Evolutionary conservation across 2,888 invertebrate species (phyloP).

Genomic region (Allophyes oxyacanthae): DNA sequence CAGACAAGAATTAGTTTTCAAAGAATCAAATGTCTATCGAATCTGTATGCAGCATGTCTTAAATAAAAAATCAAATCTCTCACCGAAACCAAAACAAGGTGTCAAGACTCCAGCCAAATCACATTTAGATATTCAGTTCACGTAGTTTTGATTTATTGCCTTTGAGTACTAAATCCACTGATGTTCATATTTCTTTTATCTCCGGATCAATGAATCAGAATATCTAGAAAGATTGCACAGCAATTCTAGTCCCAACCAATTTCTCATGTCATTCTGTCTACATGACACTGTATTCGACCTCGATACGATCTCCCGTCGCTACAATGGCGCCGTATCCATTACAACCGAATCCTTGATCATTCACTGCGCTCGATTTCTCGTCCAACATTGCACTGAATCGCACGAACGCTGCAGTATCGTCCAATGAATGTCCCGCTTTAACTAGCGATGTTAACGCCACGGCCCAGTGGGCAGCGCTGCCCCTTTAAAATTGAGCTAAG

Average conservation of each 20-base stretch:
- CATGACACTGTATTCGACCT: conserved; percentile 39
- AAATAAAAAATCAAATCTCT: no score
- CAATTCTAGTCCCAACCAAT: conserved; percentile 8
- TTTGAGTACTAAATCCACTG: conserved; percentile 5
- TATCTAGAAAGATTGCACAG: conserved; percentile 10
- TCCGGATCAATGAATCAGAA: conserved; percentile 8
- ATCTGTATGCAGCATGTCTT: no score
- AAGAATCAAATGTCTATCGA: no score
- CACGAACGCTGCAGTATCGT: conserved; percentile 26
- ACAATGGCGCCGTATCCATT: conserved; percentile 48
- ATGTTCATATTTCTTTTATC: conserved; percentile 4
- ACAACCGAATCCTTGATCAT: conserved; percentile 45
- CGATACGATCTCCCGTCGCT: conserved; percentile 18
- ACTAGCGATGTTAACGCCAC: conserved; percentile 30
- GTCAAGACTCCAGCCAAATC: no score
- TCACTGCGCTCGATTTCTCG: conserved; percentile 38
- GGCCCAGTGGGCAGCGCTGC: conserved; percentile 36
- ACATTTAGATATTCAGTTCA: no score
- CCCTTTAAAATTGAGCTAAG: conserved; percentile 56
- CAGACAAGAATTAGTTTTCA: no score
- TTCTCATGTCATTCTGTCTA: conserved; percentile 12
- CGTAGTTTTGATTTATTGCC: neutral
- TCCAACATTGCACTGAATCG: conserved; percentile 41
- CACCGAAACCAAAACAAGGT: no score
- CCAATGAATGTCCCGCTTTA: conserved; percentile 45